Evolutionary conservation across 2,888 invertebrate genomes (phyloP).

Genomic region (Cryptus armator): DNA sequence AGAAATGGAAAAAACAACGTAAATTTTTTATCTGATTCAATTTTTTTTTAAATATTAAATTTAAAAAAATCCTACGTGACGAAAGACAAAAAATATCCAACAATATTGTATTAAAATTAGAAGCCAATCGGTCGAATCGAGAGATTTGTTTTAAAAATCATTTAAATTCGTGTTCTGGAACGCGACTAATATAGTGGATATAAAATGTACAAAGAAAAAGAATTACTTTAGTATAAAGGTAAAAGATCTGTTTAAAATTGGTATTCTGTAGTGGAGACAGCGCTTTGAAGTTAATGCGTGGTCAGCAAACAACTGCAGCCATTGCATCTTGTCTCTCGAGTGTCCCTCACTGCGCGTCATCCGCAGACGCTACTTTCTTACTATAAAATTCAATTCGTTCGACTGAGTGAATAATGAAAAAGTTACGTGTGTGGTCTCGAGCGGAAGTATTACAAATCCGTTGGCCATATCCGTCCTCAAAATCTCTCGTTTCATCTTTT

Average conservation of each 20-base stretch:
- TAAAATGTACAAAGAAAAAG: neutral
- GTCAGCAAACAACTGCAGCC: slow-evolving; percentile 47
- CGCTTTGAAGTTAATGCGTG: slow-evolving; percentile 24
- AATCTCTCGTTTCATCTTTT: slow-evolving; percentile 10
- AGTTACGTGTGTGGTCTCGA: slow-evolving; percentile 3
- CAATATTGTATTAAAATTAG: no score
- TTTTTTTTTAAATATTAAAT: no score
- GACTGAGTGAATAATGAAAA: slow-evolving; percentile 18
- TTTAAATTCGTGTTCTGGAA: no score
- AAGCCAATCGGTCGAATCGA: no score
- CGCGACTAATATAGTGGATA: neutral
- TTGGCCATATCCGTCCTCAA: slow-evolving; percentile 30
- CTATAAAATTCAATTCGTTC: slow-evolving; percentile 43
- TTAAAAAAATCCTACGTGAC: no score
- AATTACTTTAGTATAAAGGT: neutral
- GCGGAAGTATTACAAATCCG: slow-evolving; percentile 34
- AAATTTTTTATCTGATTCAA: no score
- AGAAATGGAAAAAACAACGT: no score
- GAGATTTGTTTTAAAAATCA: no score
- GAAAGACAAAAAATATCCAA: no score
- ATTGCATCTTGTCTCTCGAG: slow-evolving; percentile 30
- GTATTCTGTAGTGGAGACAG: neutral
- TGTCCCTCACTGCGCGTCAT: slow-evolving; percentile 14
- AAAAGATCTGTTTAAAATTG: neutral
- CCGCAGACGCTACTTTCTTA: slow-evolving; percentile 12